Evolutionary conservation across 1,140 invertebrate genomes (phyloP).

Genomic region (Ceratosolen fusciceps): DNA sequence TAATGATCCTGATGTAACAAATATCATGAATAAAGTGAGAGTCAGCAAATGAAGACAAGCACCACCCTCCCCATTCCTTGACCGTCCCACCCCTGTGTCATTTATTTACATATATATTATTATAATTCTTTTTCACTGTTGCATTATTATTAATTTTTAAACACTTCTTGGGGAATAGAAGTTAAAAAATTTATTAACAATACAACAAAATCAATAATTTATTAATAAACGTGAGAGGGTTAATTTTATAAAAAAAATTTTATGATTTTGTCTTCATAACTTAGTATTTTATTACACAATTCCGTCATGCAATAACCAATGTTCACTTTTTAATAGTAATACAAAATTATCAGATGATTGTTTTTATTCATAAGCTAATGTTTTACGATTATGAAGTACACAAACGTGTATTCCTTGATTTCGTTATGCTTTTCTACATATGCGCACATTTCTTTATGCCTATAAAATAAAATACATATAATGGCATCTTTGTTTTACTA

Average conservation of each 20-base stretch:
- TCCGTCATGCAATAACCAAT: slow-evolving; percentile 32
- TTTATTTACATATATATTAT: no score
- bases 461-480: slow-evolving; percentile 46
- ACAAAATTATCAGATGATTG: slow-evolving; percentile 39
- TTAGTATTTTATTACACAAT: slow-evolving; percentile 45
- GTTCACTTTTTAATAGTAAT: slow-evolving; percentile 41
- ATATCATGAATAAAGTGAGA: no score
- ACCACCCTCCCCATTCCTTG: no score
- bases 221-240: not conserved
- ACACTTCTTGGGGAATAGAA: no score
- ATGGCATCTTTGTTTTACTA: slow-evolving; percentile 29
- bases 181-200: no score
- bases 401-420: slow-evolving; percentile 19
- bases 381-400: not conserved
- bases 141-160: no score
- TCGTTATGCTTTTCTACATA: not conserved
- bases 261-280: slow-evolving; percentile 6
- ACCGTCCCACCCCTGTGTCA: no score
- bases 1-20: no score
- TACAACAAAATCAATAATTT: no score
- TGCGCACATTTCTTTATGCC: slow-evolving; percentile 15
- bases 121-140: no score
- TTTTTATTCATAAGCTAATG: slow-evolving; percentile 9
- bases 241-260: not conserved
- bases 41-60: no score